Conservation (phyloP, 2,888 invertebrate genomes). For the Lottia scabra region DNA sequence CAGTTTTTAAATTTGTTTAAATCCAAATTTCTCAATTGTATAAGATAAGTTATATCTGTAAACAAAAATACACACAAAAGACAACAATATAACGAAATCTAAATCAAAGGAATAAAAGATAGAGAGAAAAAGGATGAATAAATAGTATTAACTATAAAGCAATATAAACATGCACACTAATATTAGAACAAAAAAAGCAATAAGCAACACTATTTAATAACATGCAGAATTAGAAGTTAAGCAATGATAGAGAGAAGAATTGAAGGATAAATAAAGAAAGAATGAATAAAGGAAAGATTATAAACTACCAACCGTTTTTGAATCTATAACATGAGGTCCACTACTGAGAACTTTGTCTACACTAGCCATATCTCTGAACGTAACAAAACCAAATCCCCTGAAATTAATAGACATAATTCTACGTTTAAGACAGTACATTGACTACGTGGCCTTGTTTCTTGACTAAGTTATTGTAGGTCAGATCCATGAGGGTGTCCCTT, state of each 20-base stretch:
- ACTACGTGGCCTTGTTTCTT: no score
- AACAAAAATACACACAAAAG: no score
- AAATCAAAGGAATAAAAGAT: no score
- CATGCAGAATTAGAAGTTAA: no score
- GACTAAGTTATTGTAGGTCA: no score
- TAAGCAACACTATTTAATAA: not conserved
- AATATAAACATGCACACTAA: not conserved
- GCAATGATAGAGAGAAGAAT: not conserved
- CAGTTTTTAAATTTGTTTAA: no score
- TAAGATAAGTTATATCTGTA: no score
- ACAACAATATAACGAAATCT: no score
- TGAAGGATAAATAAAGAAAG: slow-evolving; percentile 6
- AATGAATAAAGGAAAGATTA: slow-evolving; percentile 1
- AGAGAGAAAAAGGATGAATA: no score
- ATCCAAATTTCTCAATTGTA: no score
- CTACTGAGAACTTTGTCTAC: slow-evolving; percentile 99
- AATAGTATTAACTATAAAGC: not conserved
- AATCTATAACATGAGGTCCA: slow-evolving; percentile 98
- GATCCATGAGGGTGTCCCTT: no score
- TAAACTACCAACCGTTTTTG: slow-evolving; percentile 86
- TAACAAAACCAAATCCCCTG: slow-evolving; percentile 98
- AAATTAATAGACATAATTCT: slow-evolving; percentile 34
- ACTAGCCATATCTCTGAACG: slow-evolving; percentile 97
- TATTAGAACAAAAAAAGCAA: not conserved
- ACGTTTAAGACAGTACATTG: no score